These are phyloP conservation scores for Baryphthengus martii DNA, from an alignment of 2,113 vertebrate genomes.

Conservation along the genomic window DNA sequence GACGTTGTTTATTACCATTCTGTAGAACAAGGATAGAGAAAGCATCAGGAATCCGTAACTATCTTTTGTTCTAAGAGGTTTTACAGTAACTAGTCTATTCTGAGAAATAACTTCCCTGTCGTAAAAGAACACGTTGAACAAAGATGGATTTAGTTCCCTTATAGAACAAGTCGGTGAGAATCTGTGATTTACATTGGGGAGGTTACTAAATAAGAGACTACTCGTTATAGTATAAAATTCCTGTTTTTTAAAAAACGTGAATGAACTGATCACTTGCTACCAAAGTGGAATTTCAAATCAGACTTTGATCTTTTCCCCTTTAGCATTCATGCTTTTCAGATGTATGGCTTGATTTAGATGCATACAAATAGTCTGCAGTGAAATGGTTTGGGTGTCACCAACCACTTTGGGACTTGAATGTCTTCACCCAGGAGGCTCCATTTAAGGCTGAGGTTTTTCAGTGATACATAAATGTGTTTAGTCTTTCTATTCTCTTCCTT, in stretches of 20 bases:
- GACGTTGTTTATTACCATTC: not conserved
- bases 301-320: not conserved
- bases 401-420: not conserved
- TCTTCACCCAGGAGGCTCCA: not conserved
- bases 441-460: not conserved
- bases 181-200: not conserved
- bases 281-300: not conserved
- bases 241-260: fast-evolving
- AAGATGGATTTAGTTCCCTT: not conserved
- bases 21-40: not conserved
- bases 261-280: not conserved
- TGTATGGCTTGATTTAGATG: not conserved
- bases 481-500: not conserved
- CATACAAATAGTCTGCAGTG: not conserved
- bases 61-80: not conserved
- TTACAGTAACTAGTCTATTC: slow-evolving; percentile 16
- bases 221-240: not conserved
- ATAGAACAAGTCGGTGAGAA: not conserved
- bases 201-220: not conserved
- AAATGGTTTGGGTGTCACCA: not conserved
- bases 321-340: not conserved
- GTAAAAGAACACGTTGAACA: slow-evolving; percentile 10
- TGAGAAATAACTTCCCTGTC: not conserved
- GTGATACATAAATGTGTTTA: not conserved
- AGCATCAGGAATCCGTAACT: not conserved